Evolutionary conservation across 2,113 vertebrate genomes (phyloP).

Genomic region (Marmota flaviventris): DNA sequence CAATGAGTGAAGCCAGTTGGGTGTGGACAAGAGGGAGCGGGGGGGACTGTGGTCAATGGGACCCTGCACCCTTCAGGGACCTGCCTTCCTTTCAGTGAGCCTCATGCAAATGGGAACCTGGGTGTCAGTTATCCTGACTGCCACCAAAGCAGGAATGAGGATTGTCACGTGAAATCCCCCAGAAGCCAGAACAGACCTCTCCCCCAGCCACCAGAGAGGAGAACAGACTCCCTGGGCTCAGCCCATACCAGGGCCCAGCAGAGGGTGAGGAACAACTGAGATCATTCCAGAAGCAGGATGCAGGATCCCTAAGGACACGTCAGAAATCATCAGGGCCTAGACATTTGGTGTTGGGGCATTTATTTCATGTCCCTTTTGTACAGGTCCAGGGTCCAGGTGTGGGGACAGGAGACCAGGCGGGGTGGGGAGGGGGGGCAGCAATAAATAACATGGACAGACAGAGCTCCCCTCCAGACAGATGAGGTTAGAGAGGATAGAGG

Average conservation of each 20-base stretch:
- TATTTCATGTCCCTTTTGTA: conserved; percentile 73
- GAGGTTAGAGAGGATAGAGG: conserved; percentile 76
- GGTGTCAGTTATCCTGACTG: too few relatives aligned
- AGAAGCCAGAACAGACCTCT: background rate
- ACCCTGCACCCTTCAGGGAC: background rate
- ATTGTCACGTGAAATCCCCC: background rate
- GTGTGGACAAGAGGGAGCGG: background rate
- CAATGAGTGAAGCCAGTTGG: background rate
- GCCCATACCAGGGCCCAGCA: background rate
- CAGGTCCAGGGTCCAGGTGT: conserved; percentile 29
- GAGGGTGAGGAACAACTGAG: background rate
- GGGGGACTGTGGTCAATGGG: background rate
- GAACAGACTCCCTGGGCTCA: background rate
- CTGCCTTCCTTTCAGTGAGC: background rate
- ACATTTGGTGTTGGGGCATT: conserved; percentile 53
- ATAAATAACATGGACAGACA: conserved; percentile 83
- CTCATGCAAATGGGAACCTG: accelerated
- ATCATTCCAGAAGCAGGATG: background rate
- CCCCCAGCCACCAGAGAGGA: background rate
- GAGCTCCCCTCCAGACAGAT: conserved; percentile 76
- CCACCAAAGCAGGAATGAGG: background rate
- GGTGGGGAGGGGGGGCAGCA: conserved; percentile 11
- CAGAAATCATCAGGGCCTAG: background rate
- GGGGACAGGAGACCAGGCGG: conserved; percentile 45
- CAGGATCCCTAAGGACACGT: background rate